Evolutionary conservation across 2,797 vertebrate genomes (phyloP).

Genomic region (Pipistrellus nathusii): DNA sequence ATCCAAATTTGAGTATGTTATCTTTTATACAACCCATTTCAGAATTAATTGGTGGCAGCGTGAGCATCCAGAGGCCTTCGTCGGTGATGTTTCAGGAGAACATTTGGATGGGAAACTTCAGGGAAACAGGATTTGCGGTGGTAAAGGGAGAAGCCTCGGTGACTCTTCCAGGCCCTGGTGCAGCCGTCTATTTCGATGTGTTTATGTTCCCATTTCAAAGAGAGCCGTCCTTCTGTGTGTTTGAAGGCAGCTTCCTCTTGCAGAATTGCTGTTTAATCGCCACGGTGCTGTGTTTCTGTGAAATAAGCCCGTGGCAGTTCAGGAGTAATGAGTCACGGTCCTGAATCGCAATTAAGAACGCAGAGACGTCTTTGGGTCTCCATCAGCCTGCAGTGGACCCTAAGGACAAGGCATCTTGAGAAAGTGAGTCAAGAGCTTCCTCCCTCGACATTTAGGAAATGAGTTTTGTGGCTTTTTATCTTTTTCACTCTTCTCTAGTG

Average conservation of each 20-base stretch:
- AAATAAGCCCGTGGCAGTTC: conserved; percentile 66
- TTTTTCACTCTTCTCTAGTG: background rate
- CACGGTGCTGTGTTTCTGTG: conserved; percentile 71
- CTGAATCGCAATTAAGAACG: conserved; percentile 67
- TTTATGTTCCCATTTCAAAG: conserved; percentile 37
- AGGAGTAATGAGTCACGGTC: conserved; percentile 55
- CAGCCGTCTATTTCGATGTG: conserved; percentile 2
- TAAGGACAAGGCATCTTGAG: conserved; percentile 18
- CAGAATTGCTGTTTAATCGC: conserved; percentile 58
- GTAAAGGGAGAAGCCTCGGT: background rate
- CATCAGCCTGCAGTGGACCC: conserved; percentile 41
- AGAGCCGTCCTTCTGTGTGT: background rate
- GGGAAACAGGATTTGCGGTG: background rate
- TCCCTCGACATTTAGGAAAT: background rate
- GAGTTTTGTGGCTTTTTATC: background rate
- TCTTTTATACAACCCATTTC: background rate
- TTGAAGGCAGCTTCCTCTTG: conserved; percentile 62
- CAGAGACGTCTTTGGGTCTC: conserved; percentile 11
- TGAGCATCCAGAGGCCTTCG: background rate
- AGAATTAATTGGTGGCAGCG: background rate
- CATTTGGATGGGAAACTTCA: background rate
- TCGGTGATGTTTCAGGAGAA: background rate
- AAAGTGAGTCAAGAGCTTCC: background rate
- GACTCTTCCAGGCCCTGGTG: conserved; percentile 8
- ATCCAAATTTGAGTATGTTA: background rate